These are phyloP conservation scores for Procambarus clarkii DNA, from an alignment of 1,140 invertebrate genomes.

Conservation along the genomic window DNA sequence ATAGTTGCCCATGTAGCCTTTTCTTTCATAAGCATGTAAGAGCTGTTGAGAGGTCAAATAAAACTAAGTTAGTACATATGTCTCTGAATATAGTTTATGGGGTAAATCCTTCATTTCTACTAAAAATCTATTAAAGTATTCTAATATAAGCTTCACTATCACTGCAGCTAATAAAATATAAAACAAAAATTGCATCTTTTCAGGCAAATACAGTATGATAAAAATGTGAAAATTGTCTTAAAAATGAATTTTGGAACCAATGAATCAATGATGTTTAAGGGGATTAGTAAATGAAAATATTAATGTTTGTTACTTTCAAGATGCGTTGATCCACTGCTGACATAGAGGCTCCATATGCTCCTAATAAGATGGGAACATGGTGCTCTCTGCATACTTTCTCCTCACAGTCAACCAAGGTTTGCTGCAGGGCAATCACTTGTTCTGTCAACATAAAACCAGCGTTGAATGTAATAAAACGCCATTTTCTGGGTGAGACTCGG, in stretches of 20 bases:
- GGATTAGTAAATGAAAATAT: neutral
- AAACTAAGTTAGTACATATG: too few relatives aligned
- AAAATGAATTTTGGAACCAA: too few relatives aligned
- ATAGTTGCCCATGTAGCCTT: constrained; percentile 47
- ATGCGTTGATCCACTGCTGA: constrained; percentile 56
- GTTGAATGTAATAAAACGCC: too few relatives aligned
- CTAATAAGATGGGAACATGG: constrained; percentile 56
- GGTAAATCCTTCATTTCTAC: too few relatives aligned
- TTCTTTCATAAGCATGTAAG: constrained; percentile 39
- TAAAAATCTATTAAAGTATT: too few relatives aligned
- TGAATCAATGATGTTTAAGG: neutral
- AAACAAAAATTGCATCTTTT: too few relatives aligned
- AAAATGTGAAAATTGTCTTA: too few relatives aligned
- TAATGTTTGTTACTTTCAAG: constrained; percentile 34
- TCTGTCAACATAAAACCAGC: constrained; percentile 27
- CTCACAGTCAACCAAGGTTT: constrained; percentile 38
- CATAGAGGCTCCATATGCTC: constrained; percentile 60
- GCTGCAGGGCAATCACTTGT: constrained; percentile 40
- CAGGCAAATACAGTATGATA: too few relatives aligned
- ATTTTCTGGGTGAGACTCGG: too few relatives aligned
- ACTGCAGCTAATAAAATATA: too few relatives aligned
- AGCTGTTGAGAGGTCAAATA: constrained; percentile 18
- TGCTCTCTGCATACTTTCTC: constrained; percentile 37
- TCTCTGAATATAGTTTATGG: too few relatives aligned
- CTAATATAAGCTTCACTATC: too few relatives aligned